Evolutionary conservation across 2,113 vertebrate species (phyloP).

Genomic region (Tricholaema leucomelas): DNA sequence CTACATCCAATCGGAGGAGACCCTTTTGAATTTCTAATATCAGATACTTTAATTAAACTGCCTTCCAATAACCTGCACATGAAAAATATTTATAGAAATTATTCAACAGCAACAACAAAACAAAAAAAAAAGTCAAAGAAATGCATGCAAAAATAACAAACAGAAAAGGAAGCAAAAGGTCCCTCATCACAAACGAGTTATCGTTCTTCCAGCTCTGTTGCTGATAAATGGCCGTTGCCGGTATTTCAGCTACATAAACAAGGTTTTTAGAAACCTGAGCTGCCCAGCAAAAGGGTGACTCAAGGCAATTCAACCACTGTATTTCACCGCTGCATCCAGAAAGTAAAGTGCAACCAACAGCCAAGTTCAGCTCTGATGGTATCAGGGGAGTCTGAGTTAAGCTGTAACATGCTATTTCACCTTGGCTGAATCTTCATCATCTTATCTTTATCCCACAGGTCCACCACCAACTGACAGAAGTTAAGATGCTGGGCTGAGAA

Average conservation of each 20-base stretch:
- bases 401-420: slow-evolving; percentile 47
- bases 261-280: slow-evolving; percentile 38
- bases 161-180: neutral
- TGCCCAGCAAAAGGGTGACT: slow-evolving; percentile 57
- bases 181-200: neutral
- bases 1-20: neutral
- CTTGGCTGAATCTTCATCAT: slow-evolving; percentile 44
- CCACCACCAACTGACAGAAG: slow-evolving; percentile 27
- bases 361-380: slow-evolving; percentile 54
- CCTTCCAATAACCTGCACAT: slow-evolving; percentile 20
- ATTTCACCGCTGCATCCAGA: slow-evolving; percentile 46
- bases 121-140: neutral
- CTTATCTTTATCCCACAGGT: slow-evolving; percentile 61
- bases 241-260: slow-evolving; percentile 15
- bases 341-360: slow-evolving; percentile 34
- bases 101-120: neutral
- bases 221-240: neutral
- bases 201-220: neutral
- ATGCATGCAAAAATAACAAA: neutral
- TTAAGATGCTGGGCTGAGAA: slow-evolving; percentile 9
- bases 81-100: slow-evolving; percentile 41
- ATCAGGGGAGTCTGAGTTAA: slow-evolving; percentile 42
- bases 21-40: neutral
- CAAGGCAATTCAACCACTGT: slow-evolving; percentile 36
- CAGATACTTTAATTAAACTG: neutral